Base-by-base conservation (phyloP, 2,888 invertebrate species). In the Andrena fulva region DNA sequence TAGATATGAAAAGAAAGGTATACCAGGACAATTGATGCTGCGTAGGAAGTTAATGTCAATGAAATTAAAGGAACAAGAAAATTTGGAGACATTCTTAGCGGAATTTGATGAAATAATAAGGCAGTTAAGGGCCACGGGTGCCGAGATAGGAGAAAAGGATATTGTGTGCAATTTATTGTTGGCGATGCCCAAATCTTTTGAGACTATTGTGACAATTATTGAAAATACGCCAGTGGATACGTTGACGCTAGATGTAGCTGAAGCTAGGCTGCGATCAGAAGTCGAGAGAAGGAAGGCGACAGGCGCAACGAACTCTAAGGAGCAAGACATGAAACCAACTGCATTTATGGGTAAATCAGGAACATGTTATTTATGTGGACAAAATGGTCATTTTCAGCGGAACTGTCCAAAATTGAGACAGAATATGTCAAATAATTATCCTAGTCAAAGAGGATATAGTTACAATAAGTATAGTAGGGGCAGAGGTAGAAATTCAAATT, bases 11-110 rank as follows among this genome's bases (percentile, higher is more conserved):
- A 70, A 3, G 10, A 64, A 70, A 31, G 66, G 66, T 1, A 7
- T 54, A n/a, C 64, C 70, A 2, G 70, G 64, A 54, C 70, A 77
- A 52, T 20, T 77, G n/a, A 4, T 50, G 2, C 29, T 71, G 20
- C 31, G 56, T 2, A 77, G 42, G 12, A 64, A 7, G 2, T 35
- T 77, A 2, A 7, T 63, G 4, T 33, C 50, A 5, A 52, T 77
- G 69, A 33, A 20, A 3, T 63, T 70, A 12, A n/a, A 24, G 5
- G 29, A 52, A 62, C 12, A 12, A 16, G 69, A 74, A 0, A 12
- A 27, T 12, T n/a, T 77, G 24, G 48, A 42, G 0, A 31, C 6
- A 12, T 52, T 54, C 6, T n/a, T 77, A 2, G 7, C 20, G 5
- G 52, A 33, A n/a, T 70, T 77, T 20, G 48, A 70, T 2, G 70